Evolutionary conservation across 2,797 vertebrate species (phyloP), one percentile per base, ranked within the genome.

Genomic region (Esox lucius): DNA sequence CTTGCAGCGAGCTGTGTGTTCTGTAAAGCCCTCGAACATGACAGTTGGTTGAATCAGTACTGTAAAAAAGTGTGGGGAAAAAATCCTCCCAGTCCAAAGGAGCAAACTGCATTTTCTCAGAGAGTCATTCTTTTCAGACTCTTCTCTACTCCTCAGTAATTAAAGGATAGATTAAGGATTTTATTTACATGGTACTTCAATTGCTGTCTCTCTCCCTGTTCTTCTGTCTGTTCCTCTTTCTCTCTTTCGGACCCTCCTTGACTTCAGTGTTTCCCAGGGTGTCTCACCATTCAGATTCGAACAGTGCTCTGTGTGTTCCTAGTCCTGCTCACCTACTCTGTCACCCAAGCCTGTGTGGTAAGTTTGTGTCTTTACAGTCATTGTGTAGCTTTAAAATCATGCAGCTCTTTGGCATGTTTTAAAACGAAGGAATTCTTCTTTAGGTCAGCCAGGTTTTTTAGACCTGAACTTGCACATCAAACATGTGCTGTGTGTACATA

Each of bases 221-320:
- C 62, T 13, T 56, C 22, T 72, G n/a, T 56, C 33, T 62, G 11
- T 71, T 22, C 33, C 19, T 46, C 35, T 8, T 0, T 35, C 48
- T 62, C 5, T 13, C 5, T 28, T 66, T 75, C 42, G 77, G 7
- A 70, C 6, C 46, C 42, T 33, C 4, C 81, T 19, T 76, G 68
- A 64, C 77, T 87, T 70, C 75, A 99, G 98, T 99, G 98, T 91
- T 95, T 97, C 90, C 97, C 97, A 70, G 95, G 96, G 82, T 99
- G 97, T 94, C 96, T 99, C 90, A 98, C 97, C 77, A 96, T 98
- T 90, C 96, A 96, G 92, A 98, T 99, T 83, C 94, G 97, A 86
- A 98, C 98, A 0, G 89, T 95, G 81, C 90, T 99, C 78, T 97
- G 94, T 84, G 88, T 97, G 83, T 96, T 97, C 90, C 95, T 99